Evolutionary conservation across 2,888 invertebrate species (phyloP).

Genomic region (Paralinhomoeus sp.): DNA sequence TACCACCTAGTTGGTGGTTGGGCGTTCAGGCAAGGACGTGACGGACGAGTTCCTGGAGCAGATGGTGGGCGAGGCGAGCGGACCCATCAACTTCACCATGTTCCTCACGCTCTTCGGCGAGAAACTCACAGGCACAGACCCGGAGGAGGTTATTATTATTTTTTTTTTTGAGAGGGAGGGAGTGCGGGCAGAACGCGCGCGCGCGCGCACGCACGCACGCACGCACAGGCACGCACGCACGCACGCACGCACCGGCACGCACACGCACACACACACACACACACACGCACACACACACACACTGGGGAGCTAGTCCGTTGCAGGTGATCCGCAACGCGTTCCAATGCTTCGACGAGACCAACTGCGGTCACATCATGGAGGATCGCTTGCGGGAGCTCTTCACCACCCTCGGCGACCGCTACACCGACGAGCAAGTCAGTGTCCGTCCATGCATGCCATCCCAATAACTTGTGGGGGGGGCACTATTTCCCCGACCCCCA

Average conservation of each 20-base stretch:
- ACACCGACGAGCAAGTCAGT: conserved; percentile 57
- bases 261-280: too few species aligned
- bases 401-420: conserved; percentile 86
- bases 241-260: too few species aligned
- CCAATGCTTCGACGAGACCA: conserved; percentile 95
- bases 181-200: too few species aligned
- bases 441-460: background rate
- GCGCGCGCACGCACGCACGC: too few species aligned
- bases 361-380: conserved; percentile 58
- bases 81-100: conserved; percentile 95
- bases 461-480: too few species aligned
- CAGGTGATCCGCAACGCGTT: conserved; percentile 84
- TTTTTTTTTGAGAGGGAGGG: too few species aligned
- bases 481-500: too few species aligned
- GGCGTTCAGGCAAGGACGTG: conserved; percentile 58
- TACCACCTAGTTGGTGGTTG: background rate
- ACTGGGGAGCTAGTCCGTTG: too few species aligned
- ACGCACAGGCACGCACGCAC: too few species aligned
- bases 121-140: conserved; percentile 36
- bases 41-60: conserved; percentile 80
- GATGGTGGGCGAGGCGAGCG: conserved; percentile 95
- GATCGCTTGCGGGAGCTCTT: conserved; percentile 78
- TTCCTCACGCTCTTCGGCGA: conserved; percentile 94
- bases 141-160: too few species aligned
- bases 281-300: too few species aligned